Conservation (phyloP, 2,888 invertebrate genomes). For the Campoletis raptor region DNA sequence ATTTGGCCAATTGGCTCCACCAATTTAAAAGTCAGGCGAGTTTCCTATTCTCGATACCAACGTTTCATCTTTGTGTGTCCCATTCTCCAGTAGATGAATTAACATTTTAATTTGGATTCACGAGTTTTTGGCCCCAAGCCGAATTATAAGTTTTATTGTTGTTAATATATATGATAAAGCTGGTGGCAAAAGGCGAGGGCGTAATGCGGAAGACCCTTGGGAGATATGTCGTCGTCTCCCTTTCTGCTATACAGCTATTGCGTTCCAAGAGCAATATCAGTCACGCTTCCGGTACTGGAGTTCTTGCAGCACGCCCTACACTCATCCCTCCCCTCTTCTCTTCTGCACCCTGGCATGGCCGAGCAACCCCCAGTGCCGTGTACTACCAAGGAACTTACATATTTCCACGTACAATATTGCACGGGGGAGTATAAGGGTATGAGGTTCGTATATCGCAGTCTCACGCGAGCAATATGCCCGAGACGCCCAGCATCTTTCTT, state of each 20-base stretch:
- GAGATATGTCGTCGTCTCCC: slow-evolving; percentile 69
- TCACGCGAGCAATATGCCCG: slow-evolving; percentile 71
- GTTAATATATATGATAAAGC: slow-evolving; percentile 77
- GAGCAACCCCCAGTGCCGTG: slow-evolving; percentile 35
- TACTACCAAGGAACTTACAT: slow-evolving; percentile 70
- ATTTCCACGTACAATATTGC: slow-evolving; percentile 74
- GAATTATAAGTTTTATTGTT: slow-evolving; percentile 77
- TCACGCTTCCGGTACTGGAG: slow-evolving; percentile 70
- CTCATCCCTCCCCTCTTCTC: slow-evolving; percentile 22
- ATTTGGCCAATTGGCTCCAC: not conserved
- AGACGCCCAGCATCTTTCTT: slow-evolving; percentile 53
- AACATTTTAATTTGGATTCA: slow-evolving; percentile 74
- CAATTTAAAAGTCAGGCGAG: slow-evolving; percentile 16
- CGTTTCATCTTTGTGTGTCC: slow-evolving; percentile 38
- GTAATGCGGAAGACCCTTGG: slow-evolving; percentile 65
- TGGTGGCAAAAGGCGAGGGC: slow-evolving; percentile 55
- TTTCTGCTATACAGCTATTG: slow-evolving; percentile 52
- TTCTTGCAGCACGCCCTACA: slow-evolving; percentile 66
- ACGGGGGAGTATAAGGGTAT: slow-evolving; percentile 59
- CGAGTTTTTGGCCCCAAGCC: slow-evolving; percentile 58
- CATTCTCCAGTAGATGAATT: slow-evolving; percentile 66
- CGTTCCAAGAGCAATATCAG: slow-evolving; percentile 72
- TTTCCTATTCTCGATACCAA: slow-evolving; percentile 20
- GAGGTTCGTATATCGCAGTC: slow-evolving; percentile 67
- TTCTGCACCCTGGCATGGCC: slow-evolving; percentile 48